phyloP scores from a whole-genome alignment of 2,797 vertebrate genomes.

The Crypturellus tataupa region DNA sequence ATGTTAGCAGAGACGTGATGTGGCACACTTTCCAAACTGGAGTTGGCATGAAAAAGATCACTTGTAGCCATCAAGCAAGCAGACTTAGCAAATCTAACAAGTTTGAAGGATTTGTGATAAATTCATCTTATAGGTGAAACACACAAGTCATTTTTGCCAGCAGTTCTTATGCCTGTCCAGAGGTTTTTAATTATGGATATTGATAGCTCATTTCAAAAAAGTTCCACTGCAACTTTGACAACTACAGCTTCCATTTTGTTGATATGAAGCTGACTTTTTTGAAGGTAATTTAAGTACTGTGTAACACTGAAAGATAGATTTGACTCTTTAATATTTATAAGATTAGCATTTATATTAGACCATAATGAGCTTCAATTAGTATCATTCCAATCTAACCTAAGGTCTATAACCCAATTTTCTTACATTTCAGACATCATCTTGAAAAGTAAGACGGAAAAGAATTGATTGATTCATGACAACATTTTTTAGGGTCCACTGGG shows the following conservation, averaged over 20 bases:
- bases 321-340: conserved; percentile 77
- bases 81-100: neutral
- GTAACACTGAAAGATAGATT: conserved; percentile 72
- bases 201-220: neutral
- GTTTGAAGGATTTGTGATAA: neutral
- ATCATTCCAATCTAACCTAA: conserved; percentile 73
- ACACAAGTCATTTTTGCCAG: neutral
- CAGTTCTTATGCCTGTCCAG: neutral
- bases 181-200: conserved; percentile 15
- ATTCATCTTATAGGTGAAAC: neutral
- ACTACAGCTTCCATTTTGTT: conserved; percentile 49
- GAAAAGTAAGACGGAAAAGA: conserved; percentile 60
- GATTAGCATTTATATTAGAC: conserved; percentile 79
- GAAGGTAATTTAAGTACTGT: conserved; percentile 58
- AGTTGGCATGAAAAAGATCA: neutral
- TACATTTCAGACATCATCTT: conserved; percentile 73
- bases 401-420: conserved; percentile 74
- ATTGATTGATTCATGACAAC: conserved; percentile 77
- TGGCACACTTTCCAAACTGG: neutral
- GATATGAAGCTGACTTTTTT: conserved; percentile 60
- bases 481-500: conserved; percentile 70
- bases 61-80: neutral
- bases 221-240: conserved; percentile 55
- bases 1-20: neutral
- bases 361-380: conserved; percentile 78